Evolutionary conservation across 1,140 invertebrate genomes (phyloP).

Genomic region (Cotesia chilonis): DNA sequence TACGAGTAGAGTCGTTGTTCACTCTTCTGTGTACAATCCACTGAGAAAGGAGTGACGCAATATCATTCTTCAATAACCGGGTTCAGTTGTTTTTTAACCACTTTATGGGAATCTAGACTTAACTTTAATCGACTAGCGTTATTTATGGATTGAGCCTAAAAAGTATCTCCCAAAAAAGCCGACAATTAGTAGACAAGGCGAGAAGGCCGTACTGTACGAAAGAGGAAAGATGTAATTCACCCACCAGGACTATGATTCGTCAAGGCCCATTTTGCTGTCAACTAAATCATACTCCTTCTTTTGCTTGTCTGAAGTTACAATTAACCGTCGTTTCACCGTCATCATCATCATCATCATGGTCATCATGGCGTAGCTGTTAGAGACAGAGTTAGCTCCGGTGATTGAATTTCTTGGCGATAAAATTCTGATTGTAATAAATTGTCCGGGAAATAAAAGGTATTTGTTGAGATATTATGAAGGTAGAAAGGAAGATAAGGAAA

Average conservation of each 20-base stretch:
- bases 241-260: constrained; percentile 26
- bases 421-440: constrained; percentile 1
- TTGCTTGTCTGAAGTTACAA: not conserved
- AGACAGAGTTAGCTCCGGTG: no score
- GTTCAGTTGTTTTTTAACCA: not conserved
- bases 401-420: not conserved
- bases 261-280: constrained; percentile 18
- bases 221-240: constrained; percentile 24
- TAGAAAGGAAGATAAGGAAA: constrained; percentile 1
- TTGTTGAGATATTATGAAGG: constrained; percentile 7
- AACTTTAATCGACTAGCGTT: constrained; percentile 14
- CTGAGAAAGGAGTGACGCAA: constrained; percentile 5
- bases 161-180: constrained; percentile 15
- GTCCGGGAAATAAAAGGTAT: not conserved
- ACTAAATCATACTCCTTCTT: constrained; percentile 14
- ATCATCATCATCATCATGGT: not conserved
- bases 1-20: not conserved
- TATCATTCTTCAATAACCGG: not conserved
- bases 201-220: constrained; percentile 28
- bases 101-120: constrained; percentile 7
- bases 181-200: constrained; percentile 32
- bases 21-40: no score
- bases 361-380: no score
- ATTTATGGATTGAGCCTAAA: constrained; percentile 17
- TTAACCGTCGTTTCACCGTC: not conserved